Evolutionary conservation across 2,113 vertebrate genomes (phyloP).

Genomic region (Melospiza georgiana): DNA sequence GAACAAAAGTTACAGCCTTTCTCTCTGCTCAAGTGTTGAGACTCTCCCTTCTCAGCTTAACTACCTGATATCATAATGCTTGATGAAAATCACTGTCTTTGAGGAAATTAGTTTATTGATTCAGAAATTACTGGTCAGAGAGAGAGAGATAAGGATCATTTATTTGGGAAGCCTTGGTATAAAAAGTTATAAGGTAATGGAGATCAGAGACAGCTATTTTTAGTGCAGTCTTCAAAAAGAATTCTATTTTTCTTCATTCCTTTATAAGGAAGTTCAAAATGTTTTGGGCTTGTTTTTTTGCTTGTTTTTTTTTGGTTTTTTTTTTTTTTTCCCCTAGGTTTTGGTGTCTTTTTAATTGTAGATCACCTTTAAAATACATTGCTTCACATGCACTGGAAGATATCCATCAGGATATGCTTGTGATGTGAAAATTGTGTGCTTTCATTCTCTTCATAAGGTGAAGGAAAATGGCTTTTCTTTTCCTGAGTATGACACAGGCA

Average conservation of each 20-base stretch:
- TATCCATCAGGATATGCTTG: not conserved
- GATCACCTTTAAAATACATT: not conserved
- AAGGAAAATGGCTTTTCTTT: not conserved
- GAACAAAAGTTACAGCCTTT: not conserved
- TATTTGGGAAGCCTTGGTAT: not conserved
- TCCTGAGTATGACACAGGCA: not conserved
- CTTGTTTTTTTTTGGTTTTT: not conserved
- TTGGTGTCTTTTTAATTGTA: not conserved
- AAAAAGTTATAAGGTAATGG: not conserved
- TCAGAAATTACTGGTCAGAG: not conserved
- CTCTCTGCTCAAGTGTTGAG: not conserved
- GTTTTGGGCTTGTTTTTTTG: not conserved
- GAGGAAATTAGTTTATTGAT: not conserved
- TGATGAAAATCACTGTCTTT: not conserved
- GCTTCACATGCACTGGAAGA: not conserved
- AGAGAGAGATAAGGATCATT: not conserved
- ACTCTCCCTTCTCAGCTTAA: not conserved
- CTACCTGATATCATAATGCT: not conserved
- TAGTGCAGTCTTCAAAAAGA: not conserved
- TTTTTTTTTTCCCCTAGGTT: not conserved
- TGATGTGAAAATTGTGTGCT: not conserved
- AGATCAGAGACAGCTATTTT: not conserved
- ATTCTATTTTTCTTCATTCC: not conserved
- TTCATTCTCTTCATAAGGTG: not conserved
- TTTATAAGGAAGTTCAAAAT: not conserved